phyloP scores from a whole-genome alignment of 2,888 invertebrate species.

The Meandrusa payeni region DNA sequence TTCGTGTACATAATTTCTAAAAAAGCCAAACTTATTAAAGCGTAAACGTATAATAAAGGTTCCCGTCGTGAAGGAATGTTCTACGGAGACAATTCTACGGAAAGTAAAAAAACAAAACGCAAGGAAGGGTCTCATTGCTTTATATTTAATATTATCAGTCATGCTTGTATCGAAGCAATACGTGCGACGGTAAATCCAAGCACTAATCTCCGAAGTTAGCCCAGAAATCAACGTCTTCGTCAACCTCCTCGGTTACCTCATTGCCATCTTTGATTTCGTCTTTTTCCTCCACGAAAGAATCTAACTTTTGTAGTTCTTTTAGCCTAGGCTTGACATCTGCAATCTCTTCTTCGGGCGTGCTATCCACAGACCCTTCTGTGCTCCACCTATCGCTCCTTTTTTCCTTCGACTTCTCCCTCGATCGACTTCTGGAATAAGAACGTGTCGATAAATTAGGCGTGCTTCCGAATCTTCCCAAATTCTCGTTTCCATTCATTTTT shows the following conservation, averaged over 20 bases:
- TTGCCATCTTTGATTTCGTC: conserved; percentile 48
- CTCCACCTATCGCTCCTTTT: conserved; percentile 55
- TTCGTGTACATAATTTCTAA: conserved; percentile 14
- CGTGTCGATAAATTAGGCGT: conserved; percentile 74
- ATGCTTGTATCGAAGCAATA: conserved; percentile 65
- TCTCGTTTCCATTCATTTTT: conserved; percentile 53
- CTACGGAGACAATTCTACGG: conserved; percentile 28
- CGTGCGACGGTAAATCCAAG: conserved; percentile 47
- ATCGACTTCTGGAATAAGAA: conserved; percentile 79
- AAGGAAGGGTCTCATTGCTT: conserved; percentile 54
- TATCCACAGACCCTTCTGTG: conserved; percentile 49
- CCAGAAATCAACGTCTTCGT: conserved; percentile 71
- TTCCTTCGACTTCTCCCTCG: conserved; percentile 62
- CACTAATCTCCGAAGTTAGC: conserved; percentile 67
- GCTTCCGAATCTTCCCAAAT: conserved; percentile 54
- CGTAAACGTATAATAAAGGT: conserved; percentile 13
- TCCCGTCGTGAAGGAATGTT: conserved; percentile 28
- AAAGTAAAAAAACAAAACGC: conserved; percentile 47
- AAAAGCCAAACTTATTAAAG: conserved; percentile 29
- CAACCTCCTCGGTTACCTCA: conserved; percentile 66
- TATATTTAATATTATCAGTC: conserved; percentile 66
- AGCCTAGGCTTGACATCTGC: conserved; percentile 38
- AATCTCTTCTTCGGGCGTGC: conserved; percentile 43
- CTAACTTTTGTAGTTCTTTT: conserved; percentile 56
- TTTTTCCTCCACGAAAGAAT: conserved; percentile 65